Evolutionary conservation across 2,888 invertebrate species (phyloP).

Genomic region (Mystacides longicornis): DNA sequence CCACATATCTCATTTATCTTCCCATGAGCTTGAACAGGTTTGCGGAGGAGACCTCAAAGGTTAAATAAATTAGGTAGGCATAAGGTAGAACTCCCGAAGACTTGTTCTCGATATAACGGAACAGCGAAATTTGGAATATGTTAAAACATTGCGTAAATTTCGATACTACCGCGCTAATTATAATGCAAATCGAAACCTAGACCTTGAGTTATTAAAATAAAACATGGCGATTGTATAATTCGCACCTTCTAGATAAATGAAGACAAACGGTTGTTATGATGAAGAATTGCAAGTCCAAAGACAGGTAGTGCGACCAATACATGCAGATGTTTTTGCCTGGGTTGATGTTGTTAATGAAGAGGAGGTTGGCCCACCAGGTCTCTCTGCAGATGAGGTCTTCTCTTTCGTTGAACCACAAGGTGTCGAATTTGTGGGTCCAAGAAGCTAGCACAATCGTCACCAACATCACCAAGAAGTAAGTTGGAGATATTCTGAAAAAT

Average conservation of each 20-base stretch:
- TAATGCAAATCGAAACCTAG: too few species aligned
- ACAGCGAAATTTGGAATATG: too few species aligned
- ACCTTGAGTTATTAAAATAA: too few species aligned
- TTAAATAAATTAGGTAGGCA: too few species aligned
- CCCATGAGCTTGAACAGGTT: too few species aligned
- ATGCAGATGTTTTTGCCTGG: conserved; percentile 32
- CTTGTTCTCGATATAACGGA: too few species aligned
- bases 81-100: too few species aligned
- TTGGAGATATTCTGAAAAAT: conserved; percentile 39
- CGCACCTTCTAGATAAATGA: conserved; percentile 17
- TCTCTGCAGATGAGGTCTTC: conserved; percentile 36
- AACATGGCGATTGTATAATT: not conserved
- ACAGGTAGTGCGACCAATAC: conserved; percentile 40
- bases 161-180: too few species aligned
- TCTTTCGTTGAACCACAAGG: conserved; percentile 35
- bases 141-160: too few species aligned
- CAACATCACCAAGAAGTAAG: conserved; percentile 37
- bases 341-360: conserved; percentile 30
- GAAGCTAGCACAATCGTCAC: conserved; percentile 34
- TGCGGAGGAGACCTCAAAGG: too few species aligned
- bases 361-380: conserved; percentile 44
- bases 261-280: conserved; percentile 10
- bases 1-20: too few species aligned
- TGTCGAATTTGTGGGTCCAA: conserved; percentile 34
- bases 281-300: conserved; percentile 23